A percentile compares a stretch with the other conserved stretches of the same genome.
These are phyloP conservation scores for Pycnomerus fuliginosus DNA, from an alignment of 2,888 invertebrate genomes.

Conservation along the genomic window DNA sequence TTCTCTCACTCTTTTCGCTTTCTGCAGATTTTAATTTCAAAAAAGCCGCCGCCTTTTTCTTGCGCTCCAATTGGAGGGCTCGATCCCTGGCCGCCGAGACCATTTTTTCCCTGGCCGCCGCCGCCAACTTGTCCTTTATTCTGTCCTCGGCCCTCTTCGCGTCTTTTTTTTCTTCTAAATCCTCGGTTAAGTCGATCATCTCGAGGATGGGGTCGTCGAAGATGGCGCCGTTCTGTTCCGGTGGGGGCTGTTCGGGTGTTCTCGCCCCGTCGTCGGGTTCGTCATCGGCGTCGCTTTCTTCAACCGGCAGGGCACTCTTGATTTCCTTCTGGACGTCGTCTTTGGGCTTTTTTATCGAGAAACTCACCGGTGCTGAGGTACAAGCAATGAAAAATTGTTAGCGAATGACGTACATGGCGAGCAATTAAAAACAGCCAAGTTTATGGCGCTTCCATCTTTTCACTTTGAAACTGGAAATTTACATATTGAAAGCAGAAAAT, in stretches of 20 bases:
- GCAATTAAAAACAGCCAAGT: no score
- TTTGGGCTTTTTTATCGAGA: conserved; percentile 81
- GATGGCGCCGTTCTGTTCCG: conserved; percentile 41
- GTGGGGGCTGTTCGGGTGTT: not conserved
- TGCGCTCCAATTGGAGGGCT: conserved; percentile 68
- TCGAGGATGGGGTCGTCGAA: conserved; percentile 53
- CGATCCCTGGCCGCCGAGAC: conserved; percentile 57
- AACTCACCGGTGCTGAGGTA: conserved; percentile 71
- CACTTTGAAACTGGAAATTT: no score
- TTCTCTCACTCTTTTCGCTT: conserved; percentile 6
- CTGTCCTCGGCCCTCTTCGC: conserved; percentile 56
- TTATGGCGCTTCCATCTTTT: no score
- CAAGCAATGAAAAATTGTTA: no score
- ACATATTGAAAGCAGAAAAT: no score
- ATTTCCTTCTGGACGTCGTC: conserved; percentile 54
- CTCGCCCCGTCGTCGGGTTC: conserved; percentile 9
- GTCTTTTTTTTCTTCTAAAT: conserved; percentile 55
- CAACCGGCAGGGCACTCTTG: conserved; percentile 74
- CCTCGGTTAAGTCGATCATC: conserved; percentile 62
- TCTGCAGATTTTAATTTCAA: conserved; percentile 51
- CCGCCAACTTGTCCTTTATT: conserved; percentile 60
- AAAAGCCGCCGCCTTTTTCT: conserved; percentile 81
- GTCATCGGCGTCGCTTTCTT: conserved; percentile 72
- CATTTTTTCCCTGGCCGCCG: conserved; percentile 60
- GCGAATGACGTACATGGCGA: no score